Conservation (phyloP, 2,113 vertebrate species). For the Vidua chalybeata region DNA sequence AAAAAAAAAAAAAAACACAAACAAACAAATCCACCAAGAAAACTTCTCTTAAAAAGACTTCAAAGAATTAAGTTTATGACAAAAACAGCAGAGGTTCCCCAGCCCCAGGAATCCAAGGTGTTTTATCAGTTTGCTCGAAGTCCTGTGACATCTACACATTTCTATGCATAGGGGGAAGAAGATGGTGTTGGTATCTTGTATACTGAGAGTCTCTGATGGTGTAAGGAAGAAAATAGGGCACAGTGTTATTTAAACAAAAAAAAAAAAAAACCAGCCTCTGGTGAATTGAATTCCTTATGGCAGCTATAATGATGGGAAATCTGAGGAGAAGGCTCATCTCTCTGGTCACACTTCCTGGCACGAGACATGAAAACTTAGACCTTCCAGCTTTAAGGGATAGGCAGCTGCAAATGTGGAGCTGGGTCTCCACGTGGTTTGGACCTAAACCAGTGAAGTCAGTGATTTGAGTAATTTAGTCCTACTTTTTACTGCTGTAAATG, state of each 20-base stretch:
- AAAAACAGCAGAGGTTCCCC: not conserved
- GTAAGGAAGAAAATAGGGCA: not conserved
- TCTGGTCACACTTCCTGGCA: not conserved
- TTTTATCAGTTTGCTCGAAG: not conserved
- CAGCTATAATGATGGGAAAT: not conserved
- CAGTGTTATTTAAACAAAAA: not conserved
- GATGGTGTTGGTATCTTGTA: not conserved
- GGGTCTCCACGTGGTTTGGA: not conserved
- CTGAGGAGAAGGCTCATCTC: not conserved
- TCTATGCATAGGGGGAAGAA: rapidly evolving
- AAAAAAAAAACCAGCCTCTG: not conserved
- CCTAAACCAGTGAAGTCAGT: not conserved
- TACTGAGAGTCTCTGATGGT: not conserved
- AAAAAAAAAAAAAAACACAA: not conserved
- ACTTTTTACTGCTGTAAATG: not conserved
- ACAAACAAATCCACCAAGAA: not conserved
- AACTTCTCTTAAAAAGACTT: not conserved
- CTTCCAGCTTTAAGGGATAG: not conserved
- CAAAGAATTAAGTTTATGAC: not conserved
- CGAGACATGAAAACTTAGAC: not conserved
- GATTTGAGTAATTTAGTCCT: not conserved
- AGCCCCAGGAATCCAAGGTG: not conserved
- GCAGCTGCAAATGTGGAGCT: not conserved
- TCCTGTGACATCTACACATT: not conserved
- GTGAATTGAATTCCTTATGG: not conserved